These are phyloP conservation scores for Scrobipalpa atriplicella DNA, from an alignment of 2,888 invertebrate species.

Conservation along the genomic window DNA sequence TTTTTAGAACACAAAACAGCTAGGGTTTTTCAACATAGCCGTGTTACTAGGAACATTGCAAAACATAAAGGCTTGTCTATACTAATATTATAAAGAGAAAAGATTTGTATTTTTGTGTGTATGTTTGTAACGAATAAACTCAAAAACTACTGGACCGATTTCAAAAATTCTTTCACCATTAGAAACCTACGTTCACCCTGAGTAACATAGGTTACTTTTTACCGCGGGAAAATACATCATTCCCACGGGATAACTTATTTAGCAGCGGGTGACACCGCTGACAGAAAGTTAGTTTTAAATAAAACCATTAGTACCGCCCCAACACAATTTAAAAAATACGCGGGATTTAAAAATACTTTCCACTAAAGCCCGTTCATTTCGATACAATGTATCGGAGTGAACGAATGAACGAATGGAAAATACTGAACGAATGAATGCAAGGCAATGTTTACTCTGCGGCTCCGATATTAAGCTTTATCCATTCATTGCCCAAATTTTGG, in stretches of 20 bases:
- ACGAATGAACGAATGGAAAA: constrained; percentile 49
- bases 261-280: no score
- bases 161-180: no score
- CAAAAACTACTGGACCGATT: no score
- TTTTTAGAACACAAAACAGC: not conserved
- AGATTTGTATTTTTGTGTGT: no score
- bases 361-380: constrained; percentile 44
- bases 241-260: no score
- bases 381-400: constrained; percentile 43
- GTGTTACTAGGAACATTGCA: not conserved
- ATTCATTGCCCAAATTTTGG: constrained; percentile 18
- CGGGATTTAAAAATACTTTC: constrained; percentile 31
- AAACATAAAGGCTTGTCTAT: not conserved
- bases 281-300: no score
- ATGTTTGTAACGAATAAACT: no score
- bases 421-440: constrained; percentile 37
- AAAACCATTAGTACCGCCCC: constrained; percentile 16
- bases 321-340: constrained; percentile 27
- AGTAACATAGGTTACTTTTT: no score
- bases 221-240: no score
- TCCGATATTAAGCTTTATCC: constrained; percentile 2
- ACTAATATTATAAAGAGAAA: no score
- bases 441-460: constrained; percentile 48
- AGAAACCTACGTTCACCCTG: no score
- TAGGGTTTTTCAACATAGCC: not conserved